Base-by-base conservation (phyloP, 2,888 invertebrate genomes). In the Caenorhabditis plicata region DNA sequence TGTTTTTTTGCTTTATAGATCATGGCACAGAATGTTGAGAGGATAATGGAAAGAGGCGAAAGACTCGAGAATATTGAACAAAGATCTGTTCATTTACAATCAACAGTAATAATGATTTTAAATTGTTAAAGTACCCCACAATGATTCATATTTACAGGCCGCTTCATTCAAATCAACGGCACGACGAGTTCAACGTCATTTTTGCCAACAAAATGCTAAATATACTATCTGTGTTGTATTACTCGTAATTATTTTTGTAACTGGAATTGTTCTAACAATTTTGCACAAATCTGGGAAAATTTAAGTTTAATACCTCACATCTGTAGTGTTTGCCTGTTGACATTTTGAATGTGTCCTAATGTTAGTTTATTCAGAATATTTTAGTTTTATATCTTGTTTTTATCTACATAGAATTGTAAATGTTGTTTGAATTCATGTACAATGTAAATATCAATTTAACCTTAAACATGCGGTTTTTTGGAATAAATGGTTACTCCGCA, bases 31-130 rank as follows among this genome's bases (percentile, higher is more conserved):
- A 80, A 80, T 58, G 73, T 80, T 42, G 65, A 69, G 27, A 51
- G 72, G 20, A 68, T 80, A 20, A 58, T 80, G 68, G 75, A 76
- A 36, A 52, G 80, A 19, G 80, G 78, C 8, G 80, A 78, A 19
- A 68, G 72, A 4, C 50, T 80, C 43, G 80, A 80, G 8, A 71
- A 75, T 39, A 62, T 80, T 41, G 71, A 73, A 22, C 33, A 53
- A 15, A 48, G 76, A 19, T 68, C 72, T 4, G 73, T 66, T 17
- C 68, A 69, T 11, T 51, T 79, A 40, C 61, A 70, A 29, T 49
- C 61, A 15, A 71, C 73, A 49, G 74, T 74, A 27, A 45, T 61
- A 41, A 20, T n/a, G 22, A 26, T 25, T 32, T 23, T 23, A 41
- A 43, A 13, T 9, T 27, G 9, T 15, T 43, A 13, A 27, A 27